Evolutionary conservation across 2,797 vertebrate species (phyloP).

Genomic region (Columba guinea): DNA sequence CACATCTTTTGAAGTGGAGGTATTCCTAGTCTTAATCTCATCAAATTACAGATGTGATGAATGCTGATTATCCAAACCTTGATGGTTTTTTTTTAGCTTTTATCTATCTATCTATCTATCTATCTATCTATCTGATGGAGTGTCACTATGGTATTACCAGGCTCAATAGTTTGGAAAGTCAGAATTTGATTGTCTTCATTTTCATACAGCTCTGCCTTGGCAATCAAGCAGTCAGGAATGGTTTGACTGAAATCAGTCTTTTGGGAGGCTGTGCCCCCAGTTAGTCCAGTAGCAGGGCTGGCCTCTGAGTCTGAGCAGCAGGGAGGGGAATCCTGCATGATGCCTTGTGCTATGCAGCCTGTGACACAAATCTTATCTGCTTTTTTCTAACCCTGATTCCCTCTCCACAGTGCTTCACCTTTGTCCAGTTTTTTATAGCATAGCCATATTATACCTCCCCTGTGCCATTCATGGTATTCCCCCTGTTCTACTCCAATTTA

Average conservation of each 20-base stretch:
- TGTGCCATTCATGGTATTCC: neutral
- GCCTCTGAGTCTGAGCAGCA: neutral
- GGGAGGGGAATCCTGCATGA: neutral
- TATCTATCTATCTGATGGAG: neutral
- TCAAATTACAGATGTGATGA: neutral
- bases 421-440: neutral
- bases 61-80: neutral
- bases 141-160: neutral
- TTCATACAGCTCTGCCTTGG: neutral
- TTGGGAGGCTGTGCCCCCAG: neutral
- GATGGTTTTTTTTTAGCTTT: neutral
- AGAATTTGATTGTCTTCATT: neutral
- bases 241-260: neutral
- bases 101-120: too few relatives aligned
- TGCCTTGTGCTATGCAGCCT: neutral
- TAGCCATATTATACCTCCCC: neutral
- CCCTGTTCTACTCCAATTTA: neutral
- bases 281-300: neutral
- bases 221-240: neutral
- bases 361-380: neutral
- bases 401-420: neutral
- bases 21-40: neutral
- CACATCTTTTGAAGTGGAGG: neutral
- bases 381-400: neutral
- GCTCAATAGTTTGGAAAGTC: neutral